Evolutionary conservation across 2,888 invertebrate genomes (phyloP), one percentile per base, ranked within the genome.

Genomic region (Liposcelis brunnea): DNA sequence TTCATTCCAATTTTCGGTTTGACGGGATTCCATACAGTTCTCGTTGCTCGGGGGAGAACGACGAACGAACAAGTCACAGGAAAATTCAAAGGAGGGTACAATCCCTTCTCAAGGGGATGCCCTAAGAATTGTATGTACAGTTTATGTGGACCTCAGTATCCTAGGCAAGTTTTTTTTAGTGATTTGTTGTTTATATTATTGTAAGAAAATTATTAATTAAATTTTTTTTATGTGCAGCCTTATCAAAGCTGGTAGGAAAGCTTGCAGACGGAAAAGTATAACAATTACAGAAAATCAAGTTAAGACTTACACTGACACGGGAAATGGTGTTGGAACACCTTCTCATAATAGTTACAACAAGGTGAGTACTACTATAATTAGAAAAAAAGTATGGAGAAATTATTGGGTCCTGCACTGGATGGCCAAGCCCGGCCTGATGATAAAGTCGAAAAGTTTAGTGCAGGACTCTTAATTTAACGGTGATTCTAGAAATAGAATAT

Each of bases 31-130:
- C 98, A 98, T 66, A 81, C 95, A 72, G 85, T 97, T 57, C 74
- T 98, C 54, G 94, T 99, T 45, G 84, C 91, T 21, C 71, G 95
- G 50, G 98, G 97, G 33, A 75, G 97, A 52, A 98, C 98, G 47
- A 98, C 98, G 52, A 99, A 98, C 68, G 98, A 99, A 69, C 98
- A 99, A 73, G 97, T 98, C 50, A 98, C 98, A 12, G 95, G 95
- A 47, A 97, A 97, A 70, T 98, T 97, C 70, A 89, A 93, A 59
- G 93, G 93, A 46, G 97, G 94, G 33, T 93, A 89, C 66, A 98
- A 98, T 72, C 98, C 98, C 45, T 98, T 97, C 69, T 93, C 91
- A 3, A 74, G 80, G 59, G 95, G 95, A 26, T 97, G 94, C 64
- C 83, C 85, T 75, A 75, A 80, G 59, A 98, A 98, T 66, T 93